Evolutionary conservation across 2,797 vertebrate genomes (phyloP).

Genomic region (Pipistrellus pipistrellus): DNA sequence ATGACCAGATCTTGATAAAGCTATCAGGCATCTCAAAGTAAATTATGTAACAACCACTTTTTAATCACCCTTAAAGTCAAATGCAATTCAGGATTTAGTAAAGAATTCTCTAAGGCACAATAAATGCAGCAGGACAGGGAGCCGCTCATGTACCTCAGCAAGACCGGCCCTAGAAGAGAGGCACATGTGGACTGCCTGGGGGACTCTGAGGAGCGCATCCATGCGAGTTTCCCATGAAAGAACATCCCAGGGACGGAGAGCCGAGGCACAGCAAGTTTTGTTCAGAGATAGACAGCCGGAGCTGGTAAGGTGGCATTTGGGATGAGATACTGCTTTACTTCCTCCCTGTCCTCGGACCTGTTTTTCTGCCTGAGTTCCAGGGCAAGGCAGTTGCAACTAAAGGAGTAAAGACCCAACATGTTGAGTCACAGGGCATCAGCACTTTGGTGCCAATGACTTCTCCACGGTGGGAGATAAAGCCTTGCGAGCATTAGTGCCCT

Average conservation of each 20-base stretch:
- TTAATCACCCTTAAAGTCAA: constrained; percentile 23
- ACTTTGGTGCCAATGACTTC: not conserved
- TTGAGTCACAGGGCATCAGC: not conserved
- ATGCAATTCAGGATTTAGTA: not conserved
- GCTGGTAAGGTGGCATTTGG: not conserved
- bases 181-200: not conserved
- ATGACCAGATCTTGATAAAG: constrained; percentile 59
- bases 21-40: not conserved
- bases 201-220: not conserved
- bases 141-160: not conserved
- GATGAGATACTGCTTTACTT: not conserved
- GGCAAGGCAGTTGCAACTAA: not conserved
- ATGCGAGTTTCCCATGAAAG: not conserved
- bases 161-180: constrained; percentile 7
- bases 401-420: not conserved
- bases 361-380: not conserved
- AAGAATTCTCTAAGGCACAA: constrained; percentile 28
- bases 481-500: not conserved
- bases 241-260: not conserved
- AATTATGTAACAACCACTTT: constrained; percentile 5
- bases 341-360: not conserved
- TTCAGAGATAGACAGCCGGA: not conserved
- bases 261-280: not conserved
- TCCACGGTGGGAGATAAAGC: not conserved
- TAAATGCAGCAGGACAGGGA: not conserved